Evolutionary conservation across 2,113 vertebrate genomes (phyloP), one percentile per base, ranked within the genome.

Genomic region (Motacilla tschutschensis): DNA sequence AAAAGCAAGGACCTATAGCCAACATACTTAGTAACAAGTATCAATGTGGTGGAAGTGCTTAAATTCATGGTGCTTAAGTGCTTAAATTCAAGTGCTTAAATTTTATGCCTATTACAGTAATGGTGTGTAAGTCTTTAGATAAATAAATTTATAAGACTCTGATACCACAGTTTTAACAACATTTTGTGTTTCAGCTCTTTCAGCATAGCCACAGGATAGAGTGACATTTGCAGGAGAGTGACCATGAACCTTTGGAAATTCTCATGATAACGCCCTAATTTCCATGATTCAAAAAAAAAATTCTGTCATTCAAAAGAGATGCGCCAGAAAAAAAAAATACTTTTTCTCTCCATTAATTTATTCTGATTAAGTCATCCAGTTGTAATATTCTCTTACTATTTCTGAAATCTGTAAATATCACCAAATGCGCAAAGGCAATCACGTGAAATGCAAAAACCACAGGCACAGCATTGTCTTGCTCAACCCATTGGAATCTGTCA

Each of bases 401-500:
- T 87, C 58, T 74, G 44, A 74, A 89, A 78, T 57, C 46, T 65
- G 28, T 18, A 85, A 87, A 89, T 55, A 29, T 70, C 54, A 31
- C 12, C 85, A 66, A 81, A 60, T 44, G 41, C 1, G 1, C 48
- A 57, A 86, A 60, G 22, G 28, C 15, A 90, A n/a, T 69, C 33
- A 43, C 2, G 15, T 74, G 46, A 92, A 89, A 66, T 46, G 71
- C 25, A 35, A 47, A 66, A 90, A 31, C 22, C 51, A 72, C 28
- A 82, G 71, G 17, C 16, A 46, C 29, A 65, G 47, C 41, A 48
- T 88, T 88, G 64, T 87, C 87, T 94, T 92, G 40, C 60, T 67
- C 43, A 76, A 31, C 22, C 55, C 14, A 20, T 50, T 75, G 51
- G 62, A 95, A 89, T 95, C 60, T 77, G 25, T 36, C 74, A 89